Evolutionary conservation across 2,797 vertebrate genomes (phyloP), one percentile per base, ranked within the genome.

Genomic region (Macropus fuliginosus): DNA sequence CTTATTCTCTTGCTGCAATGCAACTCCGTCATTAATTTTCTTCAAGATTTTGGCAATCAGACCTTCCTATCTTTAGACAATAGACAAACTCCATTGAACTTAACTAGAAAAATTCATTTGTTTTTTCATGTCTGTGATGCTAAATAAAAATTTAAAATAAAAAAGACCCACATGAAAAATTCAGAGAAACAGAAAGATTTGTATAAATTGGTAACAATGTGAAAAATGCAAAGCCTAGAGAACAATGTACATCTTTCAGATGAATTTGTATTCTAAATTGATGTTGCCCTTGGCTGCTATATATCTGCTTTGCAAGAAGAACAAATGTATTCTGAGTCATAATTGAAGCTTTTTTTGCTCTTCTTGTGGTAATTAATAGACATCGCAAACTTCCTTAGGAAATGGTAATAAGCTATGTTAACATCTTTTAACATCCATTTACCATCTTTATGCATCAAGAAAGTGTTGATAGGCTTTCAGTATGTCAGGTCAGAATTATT

Each of bases 131-230:
- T 93, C 54, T 56, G 28, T 66, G 46, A 34, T 74, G 87, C 92
- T 93, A 14, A 98, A 96, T 97, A 97, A 97, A 74, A 74, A 74
- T n/a, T 66, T 74, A 8, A 16, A 21, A n/a, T 40, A 74, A n/a
- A 66, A 74, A 74, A n/a, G n/a, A 21, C n/a, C 40, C 66, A 74
- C n/a, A 21, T 74, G 66, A 74, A 18, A 74, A 74, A 40, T 40
- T 40, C 66, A 40, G 66, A 74, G n/a, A 40, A 74, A 74, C 16
- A 40, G 34, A 18, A 40, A 74, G 16, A 40, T 74, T 74, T 40
- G n/a, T 40, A 74, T 21, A 74, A 74, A 40, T 40, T 40, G n/a
- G 21, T 74, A 74, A 74, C n/a, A 18, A 74, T 40, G 66, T 40
- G n/a, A 40, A 74, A 74, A 74, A 74, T 2, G n/a, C n/a, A 74